phyloP scores from a whole-genome alignment of 2,797 vertebrate species.

The Setipinna tenuifilis region DNA sequence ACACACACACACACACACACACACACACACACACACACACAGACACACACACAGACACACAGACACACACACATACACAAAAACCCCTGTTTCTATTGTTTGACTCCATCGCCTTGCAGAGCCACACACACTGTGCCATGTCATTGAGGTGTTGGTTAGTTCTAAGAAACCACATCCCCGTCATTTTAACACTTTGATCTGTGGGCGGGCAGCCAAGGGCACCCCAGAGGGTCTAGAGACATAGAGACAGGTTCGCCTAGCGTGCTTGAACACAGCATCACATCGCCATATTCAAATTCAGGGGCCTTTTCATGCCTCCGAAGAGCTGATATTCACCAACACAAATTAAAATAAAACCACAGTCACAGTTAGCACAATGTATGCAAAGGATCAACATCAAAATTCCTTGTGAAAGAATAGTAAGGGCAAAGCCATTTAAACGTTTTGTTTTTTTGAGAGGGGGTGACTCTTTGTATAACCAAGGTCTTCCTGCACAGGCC shows the following conservation, averaged over 20 bases:
- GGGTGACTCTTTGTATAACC: too few species aligned
- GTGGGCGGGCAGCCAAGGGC: neutral
- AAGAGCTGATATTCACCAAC: neutral
- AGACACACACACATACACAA: too few species aligned
- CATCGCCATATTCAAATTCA: neutral
- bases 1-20: too few species aligned
- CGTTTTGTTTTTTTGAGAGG: neutral
- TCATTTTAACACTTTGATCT: neutral
- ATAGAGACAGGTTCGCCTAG: neutral
- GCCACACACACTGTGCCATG: neutral
- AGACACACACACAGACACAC: too few species aligned
- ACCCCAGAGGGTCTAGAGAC: neutral
- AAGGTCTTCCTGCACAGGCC: too few species aligned
- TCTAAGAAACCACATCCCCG: neutral
- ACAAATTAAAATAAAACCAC: neutral
- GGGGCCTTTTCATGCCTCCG: neutral
- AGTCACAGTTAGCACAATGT: neutral
- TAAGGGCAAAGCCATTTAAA: neutral
- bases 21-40: too few species aligned
- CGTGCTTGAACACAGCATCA: neutral
- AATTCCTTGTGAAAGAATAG: neutral
- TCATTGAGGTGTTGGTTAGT: neutral
- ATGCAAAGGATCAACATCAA: neutral
- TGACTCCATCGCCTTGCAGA: neutral
- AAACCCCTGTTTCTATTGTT: too few species aligned